phyloP scores from a whole-genome alignment of 2,888 invertebrate species.

The Polyommatus icarus region DNA sequence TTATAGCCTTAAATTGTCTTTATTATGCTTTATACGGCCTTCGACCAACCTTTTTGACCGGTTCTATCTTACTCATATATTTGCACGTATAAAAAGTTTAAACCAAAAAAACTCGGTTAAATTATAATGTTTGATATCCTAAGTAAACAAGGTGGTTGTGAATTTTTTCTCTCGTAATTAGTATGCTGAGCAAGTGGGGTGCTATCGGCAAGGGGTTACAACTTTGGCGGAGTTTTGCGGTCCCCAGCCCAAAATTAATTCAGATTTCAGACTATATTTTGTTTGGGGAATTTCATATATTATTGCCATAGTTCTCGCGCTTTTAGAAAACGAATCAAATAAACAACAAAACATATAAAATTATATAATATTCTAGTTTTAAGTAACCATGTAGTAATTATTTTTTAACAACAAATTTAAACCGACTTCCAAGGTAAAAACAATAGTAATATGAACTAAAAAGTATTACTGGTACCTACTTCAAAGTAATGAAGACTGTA shows the following conservation, averaged over 20 bases:
- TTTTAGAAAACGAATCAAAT: background rate
- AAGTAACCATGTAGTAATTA: too few relatives aligned
- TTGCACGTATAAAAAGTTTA: conserved; percentile 16
- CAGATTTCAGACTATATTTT: background rate
- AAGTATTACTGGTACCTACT: too few relatives aligned
- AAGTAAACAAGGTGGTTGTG: conserved; percentile 10
- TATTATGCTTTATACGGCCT: conserved; percentile 25
- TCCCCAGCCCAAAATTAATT: background rate
- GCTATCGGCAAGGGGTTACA: conserved; percentile 3
- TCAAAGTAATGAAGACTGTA: too few relatives aligned
- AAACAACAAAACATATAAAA: background rate
- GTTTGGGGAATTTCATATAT: background rate
- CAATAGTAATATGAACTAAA: too few relatives aligned
- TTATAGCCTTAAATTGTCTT: conserved; percentile 24
- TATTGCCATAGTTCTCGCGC: background rate
- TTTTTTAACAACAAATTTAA: too few relatives aligned
- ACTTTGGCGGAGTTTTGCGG: conserved; percentile 2
- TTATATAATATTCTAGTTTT: too few relatives aligned
- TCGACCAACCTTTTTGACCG: conserved; percentile 29
- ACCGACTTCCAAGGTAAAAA: too few relatives aligned
- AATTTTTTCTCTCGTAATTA: conserved; percentile 5
- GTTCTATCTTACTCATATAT: conserved; percentile 27
- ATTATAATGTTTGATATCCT: conserved; percentile 19
- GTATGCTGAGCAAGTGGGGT: conserved; percentile 4
- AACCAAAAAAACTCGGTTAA: conserved; percentile 6